Percentiles rank a stretch among this genome's conserved stretches.
Conservation (phyloP, 2,113 vertebrate genomes). For the Bagarius yarrelli region DNA sequence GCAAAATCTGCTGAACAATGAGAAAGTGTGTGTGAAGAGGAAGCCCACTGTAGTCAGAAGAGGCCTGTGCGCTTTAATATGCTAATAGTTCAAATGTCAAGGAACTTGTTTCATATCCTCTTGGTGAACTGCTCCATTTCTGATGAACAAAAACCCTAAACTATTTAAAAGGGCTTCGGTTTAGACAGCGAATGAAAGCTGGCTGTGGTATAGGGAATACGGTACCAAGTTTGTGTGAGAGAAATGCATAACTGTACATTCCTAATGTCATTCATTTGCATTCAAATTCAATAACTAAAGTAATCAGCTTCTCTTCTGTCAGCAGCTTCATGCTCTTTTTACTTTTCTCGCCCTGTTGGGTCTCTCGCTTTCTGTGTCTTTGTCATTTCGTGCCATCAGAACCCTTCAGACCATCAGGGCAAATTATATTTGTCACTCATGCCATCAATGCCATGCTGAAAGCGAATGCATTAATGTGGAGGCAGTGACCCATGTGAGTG, state of each 20-base stretch:
- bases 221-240: neutral
- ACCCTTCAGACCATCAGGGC: constrained; percentile 40
- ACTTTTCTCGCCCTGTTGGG: neutral
- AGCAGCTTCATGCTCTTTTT: neutral
- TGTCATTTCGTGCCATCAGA: constrained; percentile 47
- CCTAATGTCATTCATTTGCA: constrained; percentile 39
- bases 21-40: constrained; percentile 1
- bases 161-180: neutral
- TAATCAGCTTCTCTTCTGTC: constrained; percentile 39
- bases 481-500: constrained; percentile 27
- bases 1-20: constrained; percentile 7
- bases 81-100: constrained; percentile 22
- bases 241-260: constrained; percentile 1
- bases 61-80: constrained; percentile 5
- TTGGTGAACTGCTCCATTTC: neutral
- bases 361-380: constrained; percentile 29
- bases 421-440: constrained; percentile 55
- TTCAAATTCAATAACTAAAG: constrained; percentile 40
- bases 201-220: neutral
- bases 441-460: constrained; percentile 37
- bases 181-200: neutral
- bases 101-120: constrained; percentile 8
- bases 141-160: neutral
- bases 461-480: constrained; percentile 35
- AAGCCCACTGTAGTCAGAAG: neutral